A percentile compares a stretch with the other conserved stretches of the same genome.
phyloP scores from a whole-genome alignment of 2,888 invertebrate genomes.

The Nudaria mundana region DNA sequence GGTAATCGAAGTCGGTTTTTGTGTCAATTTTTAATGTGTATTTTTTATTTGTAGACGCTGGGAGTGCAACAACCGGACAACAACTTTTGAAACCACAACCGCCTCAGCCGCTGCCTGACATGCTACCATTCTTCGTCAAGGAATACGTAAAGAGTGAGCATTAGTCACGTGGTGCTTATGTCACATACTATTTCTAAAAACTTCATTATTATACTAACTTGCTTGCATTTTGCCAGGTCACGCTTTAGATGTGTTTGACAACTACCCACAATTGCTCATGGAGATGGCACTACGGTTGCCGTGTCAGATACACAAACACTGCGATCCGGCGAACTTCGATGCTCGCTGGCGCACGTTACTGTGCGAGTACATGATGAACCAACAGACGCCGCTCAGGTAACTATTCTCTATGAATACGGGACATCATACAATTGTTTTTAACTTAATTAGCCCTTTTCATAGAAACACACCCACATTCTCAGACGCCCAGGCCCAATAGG shows the following conservation, averaged over 20 bases:
- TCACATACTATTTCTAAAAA: no score
- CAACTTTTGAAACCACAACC: slow-evolving; percentile 91
- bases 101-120: slow-evolving; percentile 92
- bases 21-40: no score
- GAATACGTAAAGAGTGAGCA: slow-evolving; percentile 91
- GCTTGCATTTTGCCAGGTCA: slow-evolving; percentile 82
- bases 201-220: no score
- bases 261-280: slow-evolving; percentile 95
- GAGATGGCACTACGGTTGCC: slow-evolving; percentile 97
- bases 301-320: slow-evolving; percentile 94
- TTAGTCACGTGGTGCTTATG: no score
- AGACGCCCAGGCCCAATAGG: no score
- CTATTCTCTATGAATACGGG: neutral
- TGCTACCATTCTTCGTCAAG: slow-evolving; percentile 96
- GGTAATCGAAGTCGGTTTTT: no score
- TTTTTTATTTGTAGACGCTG: slow-evolving; percentile 40
- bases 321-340: slow-evolving; percentile 82
- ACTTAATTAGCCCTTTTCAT: no score
- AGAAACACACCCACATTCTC: no score
- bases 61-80: slow-evolving; percentile 78
- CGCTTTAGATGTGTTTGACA: slow-evolving; percentile 95
- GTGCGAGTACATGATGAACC: slow-evolving; percentile 97
- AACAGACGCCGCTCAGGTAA: slow-evolving; percentile 90
- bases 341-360: slow-evolving; percentile 89
- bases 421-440: no score